Base-by-base conservation (phyloP, 1,140 invertebrate species). In the Maconellicoccus hirsutus region DNA sequence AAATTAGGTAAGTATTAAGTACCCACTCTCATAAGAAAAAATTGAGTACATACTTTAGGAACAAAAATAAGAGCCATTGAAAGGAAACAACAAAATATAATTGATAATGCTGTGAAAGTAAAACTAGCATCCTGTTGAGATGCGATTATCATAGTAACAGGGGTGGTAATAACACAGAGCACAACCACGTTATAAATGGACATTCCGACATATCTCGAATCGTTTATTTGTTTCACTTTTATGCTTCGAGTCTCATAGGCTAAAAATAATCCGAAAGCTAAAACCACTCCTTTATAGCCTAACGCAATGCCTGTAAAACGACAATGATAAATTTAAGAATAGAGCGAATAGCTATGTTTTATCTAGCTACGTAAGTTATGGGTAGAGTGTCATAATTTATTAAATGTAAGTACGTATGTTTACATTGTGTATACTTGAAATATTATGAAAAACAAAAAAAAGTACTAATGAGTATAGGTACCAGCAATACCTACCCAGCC, bases 171-270 rank as follows among this genome's bases (percentile, higher is more conserved):
- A 71, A 98, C 81, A 79, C 95, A 98, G 14, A 99, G 84, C 25
- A 99, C 93, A 71, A 97, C 96, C 66, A 99, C 96, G 81, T 99
- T 99, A 82, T 99, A 99, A 77, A 99, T 98, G 75, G 94, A 94
- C 93, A 99, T 97, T 74, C 95, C 95, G 12, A 98, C 96, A 80
- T 98, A 96, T 76, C 95, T 85, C 0, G 94, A 96, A 82, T 99
- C 97, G 80, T 93, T 94, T 75, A 94, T 94, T 78, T 92, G 89
- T 72, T 92, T 90, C 8, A 94, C 87, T 83, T 99, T 99, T 23
- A 98, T 88, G 72, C 94, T 97, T 66, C 97, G 83, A 0, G 96
- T 98, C 81, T 99, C 97, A 78, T 98, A 99, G 0, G 97, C 93
- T 72, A 99, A 80, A 79, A 99, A 98, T 10, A 99, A 83, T 1